Percentiles rank a stretch among this genome's conserved stretches.
Conservation (phyloP, 2,797 vertebrate species). For the Neosilurus mollespiculum region DNA sequence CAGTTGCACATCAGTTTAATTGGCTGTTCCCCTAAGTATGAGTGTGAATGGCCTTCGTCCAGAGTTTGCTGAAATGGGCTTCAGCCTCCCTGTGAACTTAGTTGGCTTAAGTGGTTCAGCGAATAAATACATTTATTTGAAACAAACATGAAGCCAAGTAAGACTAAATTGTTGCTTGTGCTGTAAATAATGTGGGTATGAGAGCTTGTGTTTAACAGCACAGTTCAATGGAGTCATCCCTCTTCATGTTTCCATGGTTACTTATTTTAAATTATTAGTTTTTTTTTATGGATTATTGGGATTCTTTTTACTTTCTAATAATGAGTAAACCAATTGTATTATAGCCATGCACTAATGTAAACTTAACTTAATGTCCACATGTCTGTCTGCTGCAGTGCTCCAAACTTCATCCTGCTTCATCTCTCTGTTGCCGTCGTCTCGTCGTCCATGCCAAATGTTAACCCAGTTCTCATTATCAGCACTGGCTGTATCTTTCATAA, state of each 20-base stretch:
- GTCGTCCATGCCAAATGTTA: conserved; percentile 27
- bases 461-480: conserved; percentile 4
- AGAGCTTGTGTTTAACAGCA: background rate
- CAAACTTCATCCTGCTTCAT: conserved; percentile 41
- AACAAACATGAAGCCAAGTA: background rate
- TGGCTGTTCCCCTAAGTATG: too few species aligned
- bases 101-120: too few species aligned
- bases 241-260: conserved; percentile 4
- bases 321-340: background rate
- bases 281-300: conserved; percentile 1
- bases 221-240: background rate
- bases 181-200: background rate
- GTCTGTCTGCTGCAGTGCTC: conserved; percentile 45
- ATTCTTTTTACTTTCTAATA: conserved; percentile 5
- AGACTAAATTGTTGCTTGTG: background rate
- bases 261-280: conserved; percentile 18
- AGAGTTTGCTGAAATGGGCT: too few species aligned
- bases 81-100: too few species aligned
- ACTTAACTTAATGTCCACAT: too few species aligned
- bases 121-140: too few species aligned
- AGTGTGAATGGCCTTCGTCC: too few species aligned
- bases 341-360: conserved; percentile 43
- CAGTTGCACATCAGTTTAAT: too few species aligned
- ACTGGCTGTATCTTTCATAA: background rate
- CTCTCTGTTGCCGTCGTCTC: conserved; percentile 27